Evolutionary conservation across 2,888 invertebrate species (phyloP).

Genomic region (Choristoneura rosaceana): DNA sequence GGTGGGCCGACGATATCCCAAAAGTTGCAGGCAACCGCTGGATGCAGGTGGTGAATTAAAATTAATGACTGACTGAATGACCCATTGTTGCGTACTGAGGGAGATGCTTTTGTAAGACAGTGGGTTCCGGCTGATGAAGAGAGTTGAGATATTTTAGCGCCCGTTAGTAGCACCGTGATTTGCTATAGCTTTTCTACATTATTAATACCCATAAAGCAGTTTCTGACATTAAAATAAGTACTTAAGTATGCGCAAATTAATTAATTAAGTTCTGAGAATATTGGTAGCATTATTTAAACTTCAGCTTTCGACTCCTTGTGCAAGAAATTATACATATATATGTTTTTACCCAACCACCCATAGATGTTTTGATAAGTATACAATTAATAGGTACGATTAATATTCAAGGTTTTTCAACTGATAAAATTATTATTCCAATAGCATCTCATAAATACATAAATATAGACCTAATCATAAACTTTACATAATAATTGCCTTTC

Average conservation of each 20-base stretch:
- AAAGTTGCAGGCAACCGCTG: too few relatives aligned
- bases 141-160: too few relatives aligned
- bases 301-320: background rate
- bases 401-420: background rate
- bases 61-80: too few relatives aligned
- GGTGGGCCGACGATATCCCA: too few relatives aligned
- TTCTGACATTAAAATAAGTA: background rate
- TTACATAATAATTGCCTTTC: conserved; percentile 17
- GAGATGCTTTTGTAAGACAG: too few relatives aligned
- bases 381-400: background rate
- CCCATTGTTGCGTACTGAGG: too few relatives aligned
- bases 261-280: background rate
- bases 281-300: background rate
- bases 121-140: too few relatives aligned
- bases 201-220: too few relatives aligned
- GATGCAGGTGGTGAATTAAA: too few relatives aligned
- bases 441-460: conserved; percentile 2
- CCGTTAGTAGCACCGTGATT: too few relatives aligned
- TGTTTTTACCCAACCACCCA: background rate
- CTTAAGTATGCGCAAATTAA: background rate
- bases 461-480: background rate
- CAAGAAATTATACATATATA: background rate
- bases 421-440: background rate
- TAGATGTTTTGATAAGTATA: background rate
- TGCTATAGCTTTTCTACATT: too few relatives aligned